Base-by-base conservation (phyloP, 2,888 invertebrate species). In the Meganola albula region DNA sequence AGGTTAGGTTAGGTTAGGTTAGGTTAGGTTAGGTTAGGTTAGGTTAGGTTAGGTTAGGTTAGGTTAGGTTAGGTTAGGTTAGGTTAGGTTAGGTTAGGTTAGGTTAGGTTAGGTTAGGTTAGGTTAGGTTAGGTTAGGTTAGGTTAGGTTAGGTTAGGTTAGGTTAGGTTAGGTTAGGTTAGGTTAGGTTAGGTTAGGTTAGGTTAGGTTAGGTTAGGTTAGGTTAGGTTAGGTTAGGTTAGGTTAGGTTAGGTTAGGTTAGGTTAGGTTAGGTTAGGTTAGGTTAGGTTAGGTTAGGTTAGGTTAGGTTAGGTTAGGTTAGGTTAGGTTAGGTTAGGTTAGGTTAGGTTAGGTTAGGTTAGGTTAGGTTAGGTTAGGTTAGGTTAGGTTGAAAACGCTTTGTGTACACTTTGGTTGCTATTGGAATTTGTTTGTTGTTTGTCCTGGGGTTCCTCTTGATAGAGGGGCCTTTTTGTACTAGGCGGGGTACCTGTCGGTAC, bases 261-360 rank as follows among this genome's bases (percentile, higher is more conserved):
- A 36, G 39, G 35, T 43, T 37, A 42, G 36, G 49, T 44, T 48
- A 41, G 47, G 48, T 45, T 49, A 46, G 51, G 46, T 56, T 53
- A 34, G 47, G 49, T 46, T 43, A 32, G 38, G 38, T 44, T 34
- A 37, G 41, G 42, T 39, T 36, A 34, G 37, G 33, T 36, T 35
- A 29, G 38, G 34, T 16, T 42, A 32, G 27, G 23, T 31, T 31
- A 33, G 34, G 38, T 40, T 44, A 44, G 44, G 39, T 39, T 39
- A 43, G 39, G 39, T 40, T 37, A 40, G 40, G 37, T 37, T 34
- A 34, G 38, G 26, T 34, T 23, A 32, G 31, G 31, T 34, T 31
- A 31, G 40, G 36, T 46, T 37, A 34, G 42, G 40, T 42, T 37
- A 43, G 49, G 41, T 46, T 40, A 41, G 45, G 43, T 43, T 38